phyloP scores from a whole-genome alignment of 2,888 invertebrate species.

The Polydesmus complanatus region DNA sequence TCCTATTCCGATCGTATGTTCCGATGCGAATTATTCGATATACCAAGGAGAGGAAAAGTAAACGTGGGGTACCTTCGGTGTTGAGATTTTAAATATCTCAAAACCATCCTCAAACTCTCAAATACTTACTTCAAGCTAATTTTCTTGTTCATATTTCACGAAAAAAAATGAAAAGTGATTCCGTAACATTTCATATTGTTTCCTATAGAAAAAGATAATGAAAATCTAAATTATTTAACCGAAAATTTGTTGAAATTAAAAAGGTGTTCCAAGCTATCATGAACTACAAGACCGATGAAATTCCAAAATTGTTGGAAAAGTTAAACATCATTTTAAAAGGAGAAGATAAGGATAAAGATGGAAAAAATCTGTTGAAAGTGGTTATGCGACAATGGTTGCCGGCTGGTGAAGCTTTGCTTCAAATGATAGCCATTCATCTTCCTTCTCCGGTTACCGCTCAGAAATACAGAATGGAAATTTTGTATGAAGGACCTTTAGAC shows the following conservation, averaged over 20 bases:
- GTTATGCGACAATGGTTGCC: constrained; percentile 99
- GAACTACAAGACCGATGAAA: constrained; percentile 92
- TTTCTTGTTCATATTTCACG: background rate
- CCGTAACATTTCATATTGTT: background rate
- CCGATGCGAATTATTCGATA: background rate
- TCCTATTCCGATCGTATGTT: background rate
- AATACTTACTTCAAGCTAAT: background rate
- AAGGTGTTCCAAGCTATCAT: constrained; percentile 65
- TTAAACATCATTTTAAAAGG: constrained; percentile 79
- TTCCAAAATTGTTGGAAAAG: constrained; percentile 71
- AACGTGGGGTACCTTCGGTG: background rate
- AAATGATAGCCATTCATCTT: constrained; percentile 99
- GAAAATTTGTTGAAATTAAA: too few species aligned
- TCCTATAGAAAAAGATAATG: background rate
- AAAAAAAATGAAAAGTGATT: too few species aligned
- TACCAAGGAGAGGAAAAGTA: background rate
- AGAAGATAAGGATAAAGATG: constrained; percentile 93
- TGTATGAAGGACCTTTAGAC: constrained; percentile 96
- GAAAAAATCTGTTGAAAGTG: constrained; percentile 87
- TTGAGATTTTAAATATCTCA: background rate
- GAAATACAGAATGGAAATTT: constrained; percentile 98
- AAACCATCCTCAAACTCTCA: background rate
- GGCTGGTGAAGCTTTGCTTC: constrained; percentile 96
- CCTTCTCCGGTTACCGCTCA: constrained; percentile 98
- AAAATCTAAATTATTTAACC: background rate